A percentile compares a stretch with the other conserved stretches of the same genome.
Evolutionary conservation across 2,888 invertebrate species (phyloP).

Genomic region (Homarus gammarus): DNA sequence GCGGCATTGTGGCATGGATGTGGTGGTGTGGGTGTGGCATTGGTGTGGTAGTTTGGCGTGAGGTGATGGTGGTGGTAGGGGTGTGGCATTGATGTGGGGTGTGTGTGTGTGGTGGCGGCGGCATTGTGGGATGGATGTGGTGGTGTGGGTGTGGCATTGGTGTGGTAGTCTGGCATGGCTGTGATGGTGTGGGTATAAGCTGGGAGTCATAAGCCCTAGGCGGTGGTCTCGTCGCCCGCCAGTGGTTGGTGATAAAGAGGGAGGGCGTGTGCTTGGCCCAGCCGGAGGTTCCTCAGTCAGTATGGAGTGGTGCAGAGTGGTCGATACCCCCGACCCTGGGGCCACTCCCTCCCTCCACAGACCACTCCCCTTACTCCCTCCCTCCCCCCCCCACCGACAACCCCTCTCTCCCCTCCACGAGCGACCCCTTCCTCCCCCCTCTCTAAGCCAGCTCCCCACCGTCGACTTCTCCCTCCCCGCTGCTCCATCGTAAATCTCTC

Average conservation of each 20-base stretch:
- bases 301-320: slow-evolving; percentile 32
- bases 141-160: not conserved
- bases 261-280: slow-evolving; percentile 21
- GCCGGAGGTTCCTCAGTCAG: slow-evolving; percentile 12
- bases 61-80: not conserved
- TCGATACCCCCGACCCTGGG: slow-evolving; percentile 29
- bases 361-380: not conserved
- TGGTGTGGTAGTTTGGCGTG: not conserved
- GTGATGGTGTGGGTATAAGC: not conserved
- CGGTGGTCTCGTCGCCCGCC: not conserved
- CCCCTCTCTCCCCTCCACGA: not conserved
- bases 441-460: not conserved
- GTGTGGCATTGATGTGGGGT: not conserved
- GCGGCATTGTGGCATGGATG: not conserved
- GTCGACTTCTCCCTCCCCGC: not conserved
- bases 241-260: not conserved
- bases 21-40: no score
- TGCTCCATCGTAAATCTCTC: no score
- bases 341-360: not conserved
- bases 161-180: not conserved
- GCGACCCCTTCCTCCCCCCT: not conserved
- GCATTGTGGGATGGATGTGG: not conserved
- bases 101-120: not conserved
- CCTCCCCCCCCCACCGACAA: no score
- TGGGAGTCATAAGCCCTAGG: not conserved